phyloP scores from a whole-genome alignment of 2,797 vertebrate genomes.

The Neosilurus hyrtlii region DNA sequence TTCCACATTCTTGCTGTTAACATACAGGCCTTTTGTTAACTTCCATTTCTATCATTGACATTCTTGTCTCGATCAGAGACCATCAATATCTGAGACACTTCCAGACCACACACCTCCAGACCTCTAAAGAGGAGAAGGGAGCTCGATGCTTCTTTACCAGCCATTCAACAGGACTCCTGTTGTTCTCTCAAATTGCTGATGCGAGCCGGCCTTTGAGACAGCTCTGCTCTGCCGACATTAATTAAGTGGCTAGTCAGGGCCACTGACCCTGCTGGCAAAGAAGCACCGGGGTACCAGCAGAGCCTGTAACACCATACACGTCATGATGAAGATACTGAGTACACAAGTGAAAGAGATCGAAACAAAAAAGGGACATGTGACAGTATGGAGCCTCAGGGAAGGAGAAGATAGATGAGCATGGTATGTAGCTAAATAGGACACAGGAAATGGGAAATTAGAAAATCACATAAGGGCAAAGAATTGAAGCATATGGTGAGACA shows the following conservation, averaged over 20 bases:
- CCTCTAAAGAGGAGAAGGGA: slow-evolving; percentile 52
- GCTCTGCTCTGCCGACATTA: slow-evolving; percentile 68
- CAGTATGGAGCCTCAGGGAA: slow-evolving; percentile 34
- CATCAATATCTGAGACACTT: slow-evolving; percentile 58
- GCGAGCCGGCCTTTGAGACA: slow-evolving; percentile 60
- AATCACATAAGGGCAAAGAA: slow-evolving; percentile 17
- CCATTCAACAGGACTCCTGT: slow-evolving; percentile 63
- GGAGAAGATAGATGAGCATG: slow-evolving; percentile 54
- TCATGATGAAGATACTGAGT: slow-evolving; percentile 49
- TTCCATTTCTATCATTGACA: slow-evolving; percentile 49
- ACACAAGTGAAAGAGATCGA: slow-evolving; percentile 23
- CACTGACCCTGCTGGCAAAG: slow-evolving; percentile 55
- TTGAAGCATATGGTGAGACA: not conserved
- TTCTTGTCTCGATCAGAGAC: slow-evolving; percentile 51
- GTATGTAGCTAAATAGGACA: slow-evolving; percentile 23
- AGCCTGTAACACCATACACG: slow-evolving; percentile 52
- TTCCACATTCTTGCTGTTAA: slow-evolving; percentile 13
- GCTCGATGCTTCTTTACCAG: slow-evolving; percentile 70
- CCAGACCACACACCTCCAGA: slow-evolving; percentile 67
- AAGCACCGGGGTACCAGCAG: slow-evolving; percentile 65
- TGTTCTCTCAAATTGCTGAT: slow-evolving; percentile 61
- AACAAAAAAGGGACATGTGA: slow-evolving; percentile 27
- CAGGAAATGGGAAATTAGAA: slow-evolving; percentile 28
- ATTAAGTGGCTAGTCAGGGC: slow-evolving; percentile 63
- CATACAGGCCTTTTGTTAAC: slow-evolving; percentile 27